Base-by-base conservation (phyloP, 1,140 invertebrate genomes). In the Aphelinus atriplicis region DNA sequence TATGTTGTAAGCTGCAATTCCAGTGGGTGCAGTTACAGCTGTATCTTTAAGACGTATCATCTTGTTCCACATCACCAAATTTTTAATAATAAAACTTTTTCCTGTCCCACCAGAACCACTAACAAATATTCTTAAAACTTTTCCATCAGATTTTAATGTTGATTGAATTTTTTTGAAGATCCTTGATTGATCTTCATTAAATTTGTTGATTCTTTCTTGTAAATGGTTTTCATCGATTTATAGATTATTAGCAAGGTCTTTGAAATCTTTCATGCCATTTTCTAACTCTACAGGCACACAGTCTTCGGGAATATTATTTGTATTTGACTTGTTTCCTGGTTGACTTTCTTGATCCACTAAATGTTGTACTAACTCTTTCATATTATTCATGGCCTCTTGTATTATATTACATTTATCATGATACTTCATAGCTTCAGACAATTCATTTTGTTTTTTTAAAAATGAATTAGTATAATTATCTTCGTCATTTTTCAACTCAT, bases 251-350 rank as follows among this genome's bases (percentile, higher is more conserved):
- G 57, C 71, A 46, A 48, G 43, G 70, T 77, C 67, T 71, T 76
- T 70, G 9, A 80, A 72, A 67, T 81, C 77, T 71, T 75, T 75
- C 67, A 80, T 78, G 1, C 60, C 75, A 9, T 65, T 60, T 65
- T 77, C 70, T 6, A 64, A 43, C 68, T 81, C 77, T n/a, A 78
- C 57, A 10, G 66, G 69, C 46, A 76, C 62, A 77, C 51, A 72
- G 7, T 48, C 69, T 10, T 62, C 58, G 0, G 69, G 69, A 50
- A 71, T 53, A 55, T 47, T 64, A 26, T 63, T 42, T 72, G 61
- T 0, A 50, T 53, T 50, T 51, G 48, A 55, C 65, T 61, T n/a
- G 46, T 75, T 48, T 9, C 68, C 46, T 72, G 26, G 26, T 26
- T 73, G 56, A 5, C 62, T n/a, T 51, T 63, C 65, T 3, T 56